Percentiles rank a stretch among this genome's conserved stretches.
These are phyloP conservation scores for Perithous albicinctus DNA, from an alignment of 2,888 invertebrate species.

Conservation along the genomic window DNA sequence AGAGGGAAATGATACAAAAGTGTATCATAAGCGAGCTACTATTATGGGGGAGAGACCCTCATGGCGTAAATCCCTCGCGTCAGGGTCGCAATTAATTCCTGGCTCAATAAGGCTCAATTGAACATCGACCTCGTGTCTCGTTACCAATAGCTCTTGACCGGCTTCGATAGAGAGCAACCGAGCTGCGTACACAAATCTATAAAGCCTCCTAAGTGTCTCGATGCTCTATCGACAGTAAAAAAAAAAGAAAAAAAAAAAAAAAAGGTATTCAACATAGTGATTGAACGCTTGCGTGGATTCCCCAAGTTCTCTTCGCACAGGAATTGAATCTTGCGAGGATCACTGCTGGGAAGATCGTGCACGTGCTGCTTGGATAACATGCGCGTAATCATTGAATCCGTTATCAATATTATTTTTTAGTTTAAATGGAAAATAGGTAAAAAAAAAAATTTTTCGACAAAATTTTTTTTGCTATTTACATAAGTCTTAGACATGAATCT, in stretches of 20 bases:
- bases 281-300: neutral
- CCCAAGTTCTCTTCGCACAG: neutral
- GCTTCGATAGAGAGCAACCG: conserved; percentile 13
- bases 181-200: conserved; percentile 43
- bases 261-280: neutral
- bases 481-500: neutral
- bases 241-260: too few species aligned
- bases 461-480: neutral
- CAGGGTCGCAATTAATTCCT: conserved; percentile 58
- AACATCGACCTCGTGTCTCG: conserved; percentile 55
- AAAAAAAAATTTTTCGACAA: too few species aligned
- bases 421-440: too few species aligned
- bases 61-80: conserved; percentile 23
- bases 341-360: too few species aligned
- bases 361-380: neutral
- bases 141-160: neutral
- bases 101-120: conserved; percentile 65
- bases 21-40: conserved; percentile 18
- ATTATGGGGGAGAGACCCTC: conserved; percentile 3
- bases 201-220: conserved; percentile 15
- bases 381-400: neutral
- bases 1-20: conserved; percentile 40
- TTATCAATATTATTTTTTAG: neutral
- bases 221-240: neutral
- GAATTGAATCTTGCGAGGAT: neutral